phyloP scores from a whole-genome alignment of 2,797 vertebrate genomes.

The Mormyrops attenuatus region DNA sequence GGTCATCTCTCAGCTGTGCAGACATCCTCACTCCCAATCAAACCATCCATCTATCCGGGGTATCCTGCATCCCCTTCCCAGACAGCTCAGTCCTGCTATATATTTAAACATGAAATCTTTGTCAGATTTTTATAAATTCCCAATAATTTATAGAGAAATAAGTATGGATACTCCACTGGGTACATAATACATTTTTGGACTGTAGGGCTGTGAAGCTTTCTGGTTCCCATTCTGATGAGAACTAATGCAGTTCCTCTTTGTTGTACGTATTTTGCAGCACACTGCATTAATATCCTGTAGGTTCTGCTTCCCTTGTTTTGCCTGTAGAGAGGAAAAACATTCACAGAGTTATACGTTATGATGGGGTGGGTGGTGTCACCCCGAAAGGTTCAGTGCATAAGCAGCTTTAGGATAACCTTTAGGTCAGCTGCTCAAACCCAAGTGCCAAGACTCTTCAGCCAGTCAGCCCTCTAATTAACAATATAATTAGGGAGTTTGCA shows the following conservation, averaged over 20 bases:
- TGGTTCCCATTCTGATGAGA: background rate
- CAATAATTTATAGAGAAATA: background rate
- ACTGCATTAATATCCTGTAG: conserved; percentile 36
- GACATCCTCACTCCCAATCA: background rate
- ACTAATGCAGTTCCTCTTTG: conserved; percentile 26
- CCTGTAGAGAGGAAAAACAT: background rate
- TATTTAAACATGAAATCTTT: background rate
- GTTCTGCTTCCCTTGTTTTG: background rate
- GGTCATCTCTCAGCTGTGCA: background rate
- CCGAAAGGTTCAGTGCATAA: background rate
- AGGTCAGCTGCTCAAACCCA: background rate
- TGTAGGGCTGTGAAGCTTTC: background rate
- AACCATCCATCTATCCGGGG: background rate
- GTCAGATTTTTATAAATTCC: background rate
- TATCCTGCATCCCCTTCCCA: background rate
- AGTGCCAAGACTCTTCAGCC: background rate
- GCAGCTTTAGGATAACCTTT: background rate
- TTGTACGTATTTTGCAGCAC: conserved; percentile 31
- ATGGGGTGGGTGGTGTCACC: background rate
- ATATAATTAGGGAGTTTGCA: background rate
- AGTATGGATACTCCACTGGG: background rate
- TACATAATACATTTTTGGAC: background rate
- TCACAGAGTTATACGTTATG: background rate
- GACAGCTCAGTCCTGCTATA: background rate
- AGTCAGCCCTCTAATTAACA: background rate